Conservation (phyloP, 2,888 invertebrate species). For the Orthosia gothica region DNA sequence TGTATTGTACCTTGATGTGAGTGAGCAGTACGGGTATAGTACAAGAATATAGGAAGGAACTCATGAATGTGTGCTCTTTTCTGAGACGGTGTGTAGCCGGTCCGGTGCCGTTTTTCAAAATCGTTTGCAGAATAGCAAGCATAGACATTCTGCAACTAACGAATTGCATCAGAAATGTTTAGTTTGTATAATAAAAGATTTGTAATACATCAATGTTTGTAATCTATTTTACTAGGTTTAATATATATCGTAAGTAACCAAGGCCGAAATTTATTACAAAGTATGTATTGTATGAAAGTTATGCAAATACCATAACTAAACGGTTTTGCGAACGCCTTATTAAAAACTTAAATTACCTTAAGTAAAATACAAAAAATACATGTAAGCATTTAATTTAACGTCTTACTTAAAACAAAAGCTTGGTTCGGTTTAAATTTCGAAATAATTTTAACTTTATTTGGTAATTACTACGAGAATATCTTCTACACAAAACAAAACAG, state of each 20-base stretch:
- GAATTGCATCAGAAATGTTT: neutral
- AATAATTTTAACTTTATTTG: neutral
- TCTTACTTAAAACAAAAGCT: neutral
- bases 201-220: too few relatives aligned
- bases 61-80: constrained; percentile 7
- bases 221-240: neutral
- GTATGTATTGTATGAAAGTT: neutral
- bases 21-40: constrained; percentile 11
- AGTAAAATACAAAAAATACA: neutral
- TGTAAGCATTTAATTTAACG: too few relatives aligned
- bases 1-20: constrained; percentile 29
- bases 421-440: neutral
- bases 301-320: neutral
- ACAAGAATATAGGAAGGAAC: constrained; percentile 3
- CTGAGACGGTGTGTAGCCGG: too few relatives aligned
- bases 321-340: too few relatives aligned
- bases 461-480: constrained; percentile 32
- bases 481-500: neutral
- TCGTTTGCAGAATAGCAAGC: neutral
- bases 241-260: neutral
- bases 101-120: constrained; percentile 1
- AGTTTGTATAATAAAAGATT: neutral
- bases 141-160: neutral
- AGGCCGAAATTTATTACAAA: too few relatives aligned
- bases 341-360: neutral